Evolutionary conservation across 2,113 vertebrate species (phyloP).

Genomic region (Saguinus midas): DNA sequence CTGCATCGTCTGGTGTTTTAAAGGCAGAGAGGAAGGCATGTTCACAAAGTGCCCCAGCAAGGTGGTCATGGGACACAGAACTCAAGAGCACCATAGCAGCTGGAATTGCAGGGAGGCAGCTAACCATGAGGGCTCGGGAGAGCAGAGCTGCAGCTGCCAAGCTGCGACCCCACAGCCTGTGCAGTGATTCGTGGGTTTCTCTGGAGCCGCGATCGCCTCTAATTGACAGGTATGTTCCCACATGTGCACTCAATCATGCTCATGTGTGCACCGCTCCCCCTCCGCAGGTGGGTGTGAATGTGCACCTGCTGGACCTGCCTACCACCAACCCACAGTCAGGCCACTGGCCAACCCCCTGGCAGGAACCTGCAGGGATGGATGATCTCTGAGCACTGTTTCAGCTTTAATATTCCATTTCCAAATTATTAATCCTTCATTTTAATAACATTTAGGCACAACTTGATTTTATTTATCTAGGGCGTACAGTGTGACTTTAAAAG

Average conservation of each 20-base stretch:
- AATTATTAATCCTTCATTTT: background rate
- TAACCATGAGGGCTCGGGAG: background rate
- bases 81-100: rapidly evolving
- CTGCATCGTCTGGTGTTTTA: conserved; percentile 92
- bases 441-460: background rate
- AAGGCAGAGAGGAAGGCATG: background rate
- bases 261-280: background rate
- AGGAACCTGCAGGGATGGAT: background rate
- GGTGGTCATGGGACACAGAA: rapidly evolving
- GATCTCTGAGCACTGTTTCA: background rate
- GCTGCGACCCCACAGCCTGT: background rate
- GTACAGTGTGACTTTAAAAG: background rate
- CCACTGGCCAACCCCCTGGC: no score
- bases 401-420: background rate
- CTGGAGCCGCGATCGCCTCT: background rate
- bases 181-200: rapidly evolving
- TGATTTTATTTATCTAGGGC: background rate
- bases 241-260: rapidly evolving
- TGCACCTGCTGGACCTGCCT: rapidly evolving
- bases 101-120: background rate
- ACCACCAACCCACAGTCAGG: rapidly evolving
- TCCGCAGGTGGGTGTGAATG: rapidly evolving
- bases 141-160: no score
- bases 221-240: rapidly evolving
- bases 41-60: background rate